These are phyloP conservation scores for Entomyzon cyanotis DNA, from an alignment of 2,113 vertebrate genomes.

Conservation along the genomic window DNA sequence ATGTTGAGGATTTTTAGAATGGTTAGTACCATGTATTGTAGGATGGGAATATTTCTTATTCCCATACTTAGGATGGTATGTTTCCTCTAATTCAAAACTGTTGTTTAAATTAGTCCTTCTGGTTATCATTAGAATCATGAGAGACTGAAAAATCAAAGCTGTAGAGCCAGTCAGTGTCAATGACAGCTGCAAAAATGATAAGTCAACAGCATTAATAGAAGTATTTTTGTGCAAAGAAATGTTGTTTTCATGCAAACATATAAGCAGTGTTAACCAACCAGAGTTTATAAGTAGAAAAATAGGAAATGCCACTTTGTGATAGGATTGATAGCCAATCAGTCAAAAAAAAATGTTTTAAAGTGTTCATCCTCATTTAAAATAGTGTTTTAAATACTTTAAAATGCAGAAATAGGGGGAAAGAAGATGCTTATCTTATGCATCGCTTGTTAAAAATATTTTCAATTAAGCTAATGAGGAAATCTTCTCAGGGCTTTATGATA, in stretches of 20 bases:
- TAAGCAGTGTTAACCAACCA: not conserved
- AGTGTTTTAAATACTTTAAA: not conserved
- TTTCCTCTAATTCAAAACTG: constrained; percentile 41
- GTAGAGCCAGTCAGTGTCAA: constrained; percentile 26
- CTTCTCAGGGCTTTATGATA: not conserved
- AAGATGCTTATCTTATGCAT: not conserved
- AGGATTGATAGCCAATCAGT: not conserved
- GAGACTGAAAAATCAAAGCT: constrained; percentile 51
- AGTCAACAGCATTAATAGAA: constrained; percentile 25
- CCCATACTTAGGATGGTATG: not conserved
- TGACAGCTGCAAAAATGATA: constrained; percentile 48
- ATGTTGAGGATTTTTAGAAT: not conserved
- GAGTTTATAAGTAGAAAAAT: not conserved
- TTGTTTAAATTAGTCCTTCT: constrained; percentile 53
- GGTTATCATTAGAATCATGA: constrained; percentile 54
- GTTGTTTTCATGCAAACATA: constrained; percentile 35
- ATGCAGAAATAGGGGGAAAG: not conserved
- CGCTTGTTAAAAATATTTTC: not conserved
- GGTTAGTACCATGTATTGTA: not conserved
- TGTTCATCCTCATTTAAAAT: not conserved
- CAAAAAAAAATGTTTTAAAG: not conserved
- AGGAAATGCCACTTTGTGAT: not conserved
- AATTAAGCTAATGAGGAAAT: not conserved
- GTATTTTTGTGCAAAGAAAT: constrained; percentile 13
- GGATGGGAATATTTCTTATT: not conserved